Conservation (phyloP, 1,140 invertebrate genomes). For the Drosophila novamexicana region DNA sequence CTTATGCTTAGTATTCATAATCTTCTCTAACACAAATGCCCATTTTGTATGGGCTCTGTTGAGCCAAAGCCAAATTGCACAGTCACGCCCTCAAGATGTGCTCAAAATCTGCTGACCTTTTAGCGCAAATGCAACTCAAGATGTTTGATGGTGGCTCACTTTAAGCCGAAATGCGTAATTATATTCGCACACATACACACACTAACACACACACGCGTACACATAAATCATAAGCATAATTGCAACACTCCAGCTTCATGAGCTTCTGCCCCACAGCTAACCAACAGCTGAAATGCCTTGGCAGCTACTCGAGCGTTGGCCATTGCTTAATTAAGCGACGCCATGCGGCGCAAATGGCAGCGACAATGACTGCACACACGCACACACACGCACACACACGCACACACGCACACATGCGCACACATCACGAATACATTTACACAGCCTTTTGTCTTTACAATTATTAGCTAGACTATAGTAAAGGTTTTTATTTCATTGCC, state of each 20-base stretch:
- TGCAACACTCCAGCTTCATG: slow-evolving; percentile 30
- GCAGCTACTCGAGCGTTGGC: slow-evolving; percentile 23
- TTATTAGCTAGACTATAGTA: slow-evolving; percentile 59
- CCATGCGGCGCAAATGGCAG: slow-evolving; percentile 52
- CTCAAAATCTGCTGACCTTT: slow-evolving; percentile 11
- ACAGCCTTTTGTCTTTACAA: slow-evolving; percentile 41
- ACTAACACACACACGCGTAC: neutral
- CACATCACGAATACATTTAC: slow-evolving; percentile 1
- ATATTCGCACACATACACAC: neutral
- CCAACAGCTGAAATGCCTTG: slow-evolving; percentile 18
- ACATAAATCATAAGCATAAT: slow-evolving; percentile 65
- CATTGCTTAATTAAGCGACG: slow-evolving; percentile 70
- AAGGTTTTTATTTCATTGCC: slow-evolving; percentile 57
- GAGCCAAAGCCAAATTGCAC: neutral
- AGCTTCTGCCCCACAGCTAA: slow-evolving; percentile 19
- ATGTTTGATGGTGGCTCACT: slow-evolving; percentile 12
- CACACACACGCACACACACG: neutral
- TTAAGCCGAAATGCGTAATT: slow-evolving; percentile 9
- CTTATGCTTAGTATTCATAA: neutral
- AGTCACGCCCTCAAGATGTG: neutral
- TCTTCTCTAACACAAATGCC: neutral
- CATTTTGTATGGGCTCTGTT: neutral
- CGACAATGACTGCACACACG: slow-evolving; percentile 28
- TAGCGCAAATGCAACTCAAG: slow-evolving; percentile 13
- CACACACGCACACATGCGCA: slow-evolving; percentile 2